A percentile compares a stretch with the other conserved stretches of the same genome.
Evolutionary conservation across 2,888 invertebrate species (phyloP).

Genomic region (Mythimna vitellina): DNA sequence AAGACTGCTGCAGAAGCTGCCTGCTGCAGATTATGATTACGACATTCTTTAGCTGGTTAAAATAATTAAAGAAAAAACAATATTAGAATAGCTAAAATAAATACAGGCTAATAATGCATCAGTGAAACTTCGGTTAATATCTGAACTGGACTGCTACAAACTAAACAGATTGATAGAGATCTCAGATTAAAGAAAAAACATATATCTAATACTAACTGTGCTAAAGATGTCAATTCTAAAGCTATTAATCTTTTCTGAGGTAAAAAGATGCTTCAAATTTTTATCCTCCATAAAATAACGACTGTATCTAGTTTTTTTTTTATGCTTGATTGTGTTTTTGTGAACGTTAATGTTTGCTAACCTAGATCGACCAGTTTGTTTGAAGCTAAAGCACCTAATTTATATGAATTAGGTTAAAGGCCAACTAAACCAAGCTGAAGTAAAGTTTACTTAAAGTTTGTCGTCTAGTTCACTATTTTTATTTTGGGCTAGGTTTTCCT

Average conservation of each 20-base stretch:
- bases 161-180: neutral
- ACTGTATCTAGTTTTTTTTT: conserved; percentile 6
- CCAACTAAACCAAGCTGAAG: too few relatives aligned
- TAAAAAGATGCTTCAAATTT: neutral
- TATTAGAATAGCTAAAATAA: too few relatives aligned
- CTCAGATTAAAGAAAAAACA: neutral
- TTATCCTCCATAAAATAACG: conserved; percentile 14
- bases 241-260: neutral
- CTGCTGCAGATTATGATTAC: too few relatives aligned
- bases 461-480: too few relatives aligned
- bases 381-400: conserved; percentile 19
- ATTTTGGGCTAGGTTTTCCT: too few relatives aligned
- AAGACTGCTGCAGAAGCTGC: too few relatives aligned
- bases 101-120: too few relatives aligned
- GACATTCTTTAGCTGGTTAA: too few relatives aligned
- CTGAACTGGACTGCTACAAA: neutral
- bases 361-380: conserved; percentile 22
- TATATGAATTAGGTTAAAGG: conserved; percentile 22
- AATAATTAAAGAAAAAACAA: too few relatives aligned
- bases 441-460: neutral
- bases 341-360: conserved; percentile 33
- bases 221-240: neutral
- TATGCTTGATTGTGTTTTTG: conserved; percentile 13
- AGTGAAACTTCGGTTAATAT: neutral
- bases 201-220: neutral